Evolutionary conservation across 2,797 vertebrate genomes (phyloP).

Genomic region (Danio jaintianensis): DNA sequence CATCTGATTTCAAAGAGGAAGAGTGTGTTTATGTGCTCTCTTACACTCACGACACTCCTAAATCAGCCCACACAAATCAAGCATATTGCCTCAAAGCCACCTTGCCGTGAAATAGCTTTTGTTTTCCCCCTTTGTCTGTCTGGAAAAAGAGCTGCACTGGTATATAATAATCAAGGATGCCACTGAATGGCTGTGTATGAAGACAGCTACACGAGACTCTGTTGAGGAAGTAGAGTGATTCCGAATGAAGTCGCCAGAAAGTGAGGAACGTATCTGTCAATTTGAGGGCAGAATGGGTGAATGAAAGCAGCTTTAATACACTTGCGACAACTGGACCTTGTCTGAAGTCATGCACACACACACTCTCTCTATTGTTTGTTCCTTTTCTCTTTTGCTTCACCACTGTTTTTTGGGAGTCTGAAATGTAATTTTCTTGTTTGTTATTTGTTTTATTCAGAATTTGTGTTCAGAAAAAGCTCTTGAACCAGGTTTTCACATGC

Average conservation of each 20-base stretch:
- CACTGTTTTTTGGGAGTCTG: background rate
- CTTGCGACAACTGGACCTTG: slow-evolving; percentile 30
- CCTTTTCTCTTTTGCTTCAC: slow-evolving; percentile 3
- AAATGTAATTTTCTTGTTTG: background rate
- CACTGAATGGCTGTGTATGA: slow-evolving; percentile 23
- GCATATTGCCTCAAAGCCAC: slow-evolving; percentile 42
- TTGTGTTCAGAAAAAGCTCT: background rate
- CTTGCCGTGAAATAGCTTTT: slow-evolving; percentile 47
- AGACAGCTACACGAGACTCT: slow-evolving; percentile 22
- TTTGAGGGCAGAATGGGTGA: slow-evolving; percentile 41
- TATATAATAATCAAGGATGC: slow-evolving; percentile 20
- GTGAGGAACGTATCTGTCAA: slow-evolving; percentile 19
- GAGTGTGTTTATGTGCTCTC: slow-evolving; percentile 4
- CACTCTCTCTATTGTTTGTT: background rate
- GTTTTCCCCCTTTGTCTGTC: slow-evolving; percentile 38
- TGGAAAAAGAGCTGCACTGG: slow-evolving; percentile 22
- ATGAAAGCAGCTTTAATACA: slow-evolving; percentile 40
- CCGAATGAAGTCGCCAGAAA: slow-evolving; percentile 14
- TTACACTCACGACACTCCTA: slow-evolving; percentile 26
- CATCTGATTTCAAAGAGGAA: slow-evolving; percentile 19
- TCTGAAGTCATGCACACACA: background rate
- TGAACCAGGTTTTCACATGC: slow-evolving; percentile 3
- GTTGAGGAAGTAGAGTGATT: slow-evolving; percentile 18
- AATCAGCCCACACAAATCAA: slow-evolving; percentile 37
- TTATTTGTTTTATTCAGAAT: background rate